Evolutionary conservation across 2,888 invertebrate genomes (phyloP).

Genomic region (Polyploca ridens): DNA sequence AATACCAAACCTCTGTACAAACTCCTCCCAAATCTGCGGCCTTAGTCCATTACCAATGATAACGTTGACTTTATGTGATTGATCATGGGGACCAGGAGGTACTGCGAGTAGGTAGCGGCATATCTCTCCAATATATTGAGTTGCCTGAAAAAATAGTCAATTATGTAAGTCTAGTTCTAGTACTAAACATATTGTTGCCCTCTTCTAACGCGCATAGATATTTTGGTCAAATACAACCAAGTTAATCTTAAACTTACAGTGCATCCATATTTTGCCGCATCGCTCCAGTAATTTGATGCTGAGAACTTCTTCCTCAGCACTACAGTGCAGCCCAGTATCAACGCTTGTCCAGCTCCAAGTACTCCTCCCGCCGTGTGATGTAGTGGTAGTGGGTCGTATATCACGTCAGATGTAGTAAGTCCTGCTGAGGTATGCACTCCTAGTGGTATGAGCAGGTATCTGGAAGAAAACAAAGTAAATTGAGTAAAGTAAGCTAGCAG

Average conservation of each 20-base stretch:
- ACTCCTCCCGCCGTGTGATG: slow-evolving; percentile 98
- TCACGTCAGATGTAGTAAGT: slow-evolving; percentile 86
- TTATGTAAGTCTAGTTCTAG: too few species aligned
- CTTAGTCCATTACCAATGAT: slow-evolving; percentile 97
- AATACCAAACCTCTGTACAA: slow-evolving; percentile 89
- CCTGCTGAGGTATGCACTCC: slow-evolving; percentile 87
- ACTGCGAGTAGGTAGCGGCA: slow-evolving; percentile 93
- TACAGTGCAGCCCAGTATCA: slow-evolving; percentile 91
- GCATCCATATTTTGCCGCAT: slow-evolving; percentile 94
- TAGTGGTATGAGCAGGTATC: slow-evolving; percentile 87
- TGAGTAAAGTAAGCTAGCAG: background rate
- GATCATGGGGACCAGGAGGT: slow-evolving; percentile 86
- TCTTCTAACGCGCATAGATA: too few species aligned
- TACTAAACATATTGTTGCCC: too few species aligned
- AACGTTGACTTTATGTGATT: slow-evolving; percentile 87
- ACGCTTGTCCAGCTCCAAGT: slow-evolving; percentile 90
- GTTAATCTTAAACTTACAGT: slow-evolving; percentile 86
- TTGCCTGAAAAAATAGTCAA: slow-evolving; percentile 79
- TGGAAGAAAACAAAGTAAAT: slow-evolving; percentile 38
- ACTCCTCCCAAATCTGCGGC: slow-evolving; percentile 96
- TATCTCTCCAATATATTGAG: slow-evolving; percentile 95
- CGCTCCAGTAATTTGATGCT: slow-evolving; percentile 96
- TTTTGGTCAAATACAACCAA: too few species aligned
- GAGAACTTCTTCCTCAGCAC: slow-evolving; percentile 96
- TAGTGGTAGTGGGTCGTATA: slow-evolving; percentile 96